Evolutionary conservation across 2,113 vertebrate species (phyloP).

Genomic region (Eublepharis macularius): DNA sequence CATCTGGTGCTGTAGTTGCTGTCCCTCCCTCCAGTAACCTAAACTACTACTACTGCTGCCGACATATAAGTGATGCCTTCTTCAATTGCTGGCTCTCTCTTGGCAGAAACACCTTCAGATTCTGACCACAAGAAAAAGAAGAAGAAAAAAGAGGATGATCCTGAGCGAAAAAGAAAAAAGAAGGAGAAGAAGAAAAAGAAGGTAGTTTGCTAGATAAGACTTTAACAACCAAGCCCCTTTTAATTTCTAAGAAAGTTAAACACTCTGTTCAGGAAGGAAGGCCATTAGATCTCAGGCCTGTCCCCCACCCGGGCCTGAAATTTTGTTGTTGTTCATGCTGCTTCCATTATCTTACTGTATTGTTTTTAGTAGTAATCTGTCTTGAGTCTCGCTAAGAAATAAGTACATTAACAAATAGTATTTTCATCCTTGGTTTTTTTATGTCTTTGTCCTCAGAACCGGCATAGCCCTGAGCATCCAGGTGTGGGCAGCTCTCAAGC

Average conservation of each 20-base stretch:
- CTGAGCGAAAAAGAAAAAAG: slow-evolving; percentile 95
- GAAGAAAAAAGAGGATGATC: slow-evolving; percentile 97
- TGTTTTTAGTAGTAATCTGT: background rate
- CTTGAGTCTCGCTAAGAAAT: too few relatives aligned
- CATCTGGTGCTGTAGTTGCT: rapidly evolving
- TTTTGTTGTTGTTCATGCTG: background rate
- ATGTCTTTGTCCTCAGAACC: slow-evolving; percentile 78
- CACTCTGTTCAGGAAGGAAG: background rate
- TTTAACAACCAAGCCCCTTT: rapidly evolving
- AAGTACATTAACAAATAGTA: too few relatives aligned
- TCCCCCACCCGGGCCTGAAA: background rate
- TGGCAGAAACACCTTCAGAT: slow-evolving; percentile 92
- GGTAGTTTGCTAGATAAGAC: slow-evolving; percentile 63
- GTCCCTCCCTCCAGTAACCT: too few relatives aligned
- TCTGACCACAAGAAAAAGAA: slow-evolving; percentile 99
- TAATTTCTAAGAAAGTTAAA: background rate
- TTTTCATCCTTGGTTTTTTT: background rate
- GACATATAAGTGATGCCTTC: background rate
- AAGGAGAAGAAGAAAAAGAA: slow-evolving; percentile 99
- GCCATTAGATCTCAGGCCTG: background rate
- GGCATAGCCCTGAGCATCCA: slow-evolving; percentile 95
- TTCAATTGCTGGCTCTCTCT: rapidly evolving
- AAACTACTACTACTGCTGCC: background rate
- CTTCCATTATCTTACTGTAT: background rate
- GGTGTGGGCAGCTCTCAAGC: slow-evolving; percentile 91